Evolutionary conservation across 2,888 invertebrate genomes (phyloP), one percentile per base, ranked within the genome.

Genomic region (Phengaris alcon): DNA sequence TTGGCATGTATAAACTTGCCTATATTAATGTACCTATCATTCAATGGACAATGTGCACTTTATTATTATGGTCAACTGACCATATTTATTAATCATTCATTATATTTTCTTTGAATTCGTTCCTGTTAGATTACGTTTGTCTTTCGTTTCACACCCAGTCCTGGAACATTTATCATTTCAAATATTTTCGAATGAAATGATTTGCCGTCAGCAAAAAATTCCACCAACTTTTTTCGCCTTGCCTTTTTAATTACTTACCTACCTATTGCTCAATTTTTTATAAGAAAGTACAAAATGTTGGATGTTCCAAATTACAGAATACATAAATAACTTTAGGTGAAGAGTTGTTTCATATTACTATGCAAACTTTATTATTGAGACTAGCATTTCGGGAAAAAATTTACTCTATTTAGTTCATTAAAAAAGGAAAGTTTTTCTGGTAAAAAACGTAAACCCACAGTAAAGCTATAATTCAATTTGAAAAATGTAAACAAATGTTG

Each of bases 301-400:
- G 69, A 72, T 22, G 22, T 72, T 72, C 35, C 52, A 72, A 72
- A 72, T 72, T 72, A 72, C 54, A 52, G 72, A 72, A 72, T 54
- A 54, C 54, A 54, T 54, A 72, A 72, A 54, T 54, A 72, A 72
- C 70, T 57, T 70, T 57, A 59, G 48, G 57, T 70, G 22, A 12
- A n/a, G 69, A 70, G 75, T 70, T 75, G 70, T 75, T 70, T 75
- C 75, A 70, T 75, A 55, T 75, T 48, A 70, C 75, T 75, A 70
- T 10, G 13, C 51, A 46, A 75, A 75, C 70, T 75, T 75, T 57
- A 54, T 72, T 72, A 72, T 72, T 72, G 54, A 72, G 72, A 72
- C 22, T 72, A 54, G 72, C 70, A 70, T 52, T 54, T 7, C 12
- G 35, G 35, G 12, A 51, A 72, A 35, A 68, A 70, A 22, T 70